These are phyloP conservation scores for Ceratoteleas bidentatus DNA, from an alignment of 1,140 invertebrate species.

Conservation along the genomic window DNA sequence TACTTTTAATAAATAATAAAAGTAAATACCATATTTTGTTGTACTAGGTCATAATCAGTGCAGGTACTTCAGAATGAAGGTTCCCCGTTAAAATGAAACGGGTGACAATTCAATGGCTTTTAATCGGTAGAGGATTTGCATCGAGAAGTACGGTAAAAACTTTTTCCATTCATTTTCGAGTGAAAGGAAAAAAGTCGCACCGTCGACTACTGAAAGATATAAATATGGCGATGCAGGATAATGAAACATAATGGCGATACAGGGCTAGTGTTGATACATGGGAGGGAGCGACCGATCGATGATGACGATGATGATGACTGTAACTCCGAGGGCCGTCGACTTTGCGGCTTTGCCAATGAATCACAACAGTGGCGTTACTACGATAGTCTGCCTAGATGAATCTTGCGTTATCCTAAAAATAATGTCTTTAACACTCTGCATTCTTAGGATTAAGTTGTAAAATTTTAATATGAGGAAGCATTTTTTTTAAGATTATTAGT, in stretches of 20 bases:
- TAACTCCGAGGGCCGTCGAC: slow-evolving; percentile 52
- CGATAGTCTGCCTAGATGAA: background rate
- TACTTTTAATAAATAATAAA: too few species aligned
- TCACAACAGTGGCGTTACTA: slow-evolving; percentile 6
- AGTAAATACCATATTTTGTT: slow-evolving; percentile 8
- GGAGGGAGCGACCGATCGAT: slow-evolving; percentile 37
- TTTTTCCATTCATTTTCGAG: slow-evolving; percentile 45
- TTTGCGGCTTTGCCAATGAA: slow-evolving; percentile 57
- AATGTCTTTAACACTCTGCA: too few species aligned
- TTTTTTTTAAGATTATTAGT: too few species aligned
- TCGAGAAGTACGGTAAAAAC: slow-evolving; percentile 40
- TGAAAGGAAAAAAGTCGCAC: slow-evolving; percentile 20
- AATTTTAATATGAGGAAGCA: too few species aligned
- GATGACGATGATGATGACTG: slow-evolving; percentile 75
- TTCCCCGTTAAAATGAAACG: slow-evolving; percentile 12
- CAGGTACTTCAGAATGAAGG: slow-evolving; percentile 14
- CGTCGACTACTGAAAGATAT: slow-evolving; percentile 14
- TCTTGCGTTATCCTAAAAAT: too few species aligned
- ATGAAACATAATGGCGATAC: too few species aligned
- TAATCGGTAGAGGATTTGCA: slow-evolving; percentile 50
- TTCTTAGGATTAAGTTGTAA: too few species aligned
- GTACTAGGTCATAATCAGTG: slow-evolving; percentile 37
- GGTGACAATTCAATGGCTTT: slow-evolving; percentile 49
- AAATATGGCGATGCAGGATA: slow-evolving; percentile 15
- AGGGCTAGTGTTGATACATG: slow-evolving; percentile 16